Evolutionary conservation across 2,888 invertebrate species (phyloP).

Genomic region (Tetramorium bicarinatum): DNA sequence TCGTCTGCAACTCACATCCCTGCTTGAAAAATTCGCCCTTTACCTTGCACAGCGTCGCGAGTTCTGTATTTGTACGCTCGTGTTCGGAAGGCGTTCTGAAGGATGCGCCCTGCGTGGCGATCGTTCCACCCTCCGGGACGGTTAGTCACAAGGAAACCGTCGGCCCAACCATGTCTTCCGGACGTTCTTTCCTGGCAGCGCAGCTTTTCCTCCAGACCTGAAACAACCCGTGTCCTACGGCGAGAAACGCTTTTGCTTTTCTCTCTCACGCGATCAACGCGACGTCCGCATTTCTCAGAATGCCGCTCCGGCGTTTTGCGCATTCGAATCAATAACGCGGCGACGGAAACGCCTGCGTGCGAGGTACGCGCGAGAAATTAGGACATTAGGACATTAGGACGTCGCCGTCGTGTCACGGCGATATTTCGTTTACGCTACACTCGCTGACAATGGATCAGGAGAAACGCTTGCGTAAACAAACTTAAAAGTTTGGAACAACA

Average conservation of each 20-base stretch:
- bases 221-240: background rate
- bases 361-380: constrained; percentile 34
- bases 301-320: constrained; percentile 77
- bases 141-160: constrained; percentile 81
- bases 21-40: too few species aligned
- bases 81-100: constrained; percentile 80
- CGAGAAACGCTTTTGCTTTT: background rate
- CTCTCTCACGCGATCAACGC: constrained; percentile 26
- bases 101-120: constrained; percentile 69
- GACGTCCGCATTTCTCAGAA: constrained; percentile 66
- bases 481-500: background rate
- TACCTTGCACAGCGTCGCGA: constrained; percentile 85
- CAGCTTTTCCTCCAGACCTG: constrained; percentile 43
- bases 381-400: too few species aligned
- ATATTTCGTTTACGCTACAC: background rate
- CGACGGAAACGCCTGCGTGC: constrained; percentile 80
- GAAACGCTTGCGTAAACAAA: background rate
- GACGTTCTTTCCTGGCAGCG: background rate
- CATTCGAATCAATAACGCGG: constrained; percentile 84
- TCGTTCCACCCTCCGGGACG: constrained; percentile 77
- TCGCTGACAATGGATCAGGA: background rate
- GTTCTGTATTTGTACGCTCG: constrained; percentile 84
- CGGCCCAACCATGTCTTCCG: constrained; percentile 76
- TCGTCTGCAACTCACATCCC: too few species aligned
- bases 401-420: background rate